Conservation (phyloP, 2,888 invertebrate genomes). For the Eucriotettix oculatus region DNA sequence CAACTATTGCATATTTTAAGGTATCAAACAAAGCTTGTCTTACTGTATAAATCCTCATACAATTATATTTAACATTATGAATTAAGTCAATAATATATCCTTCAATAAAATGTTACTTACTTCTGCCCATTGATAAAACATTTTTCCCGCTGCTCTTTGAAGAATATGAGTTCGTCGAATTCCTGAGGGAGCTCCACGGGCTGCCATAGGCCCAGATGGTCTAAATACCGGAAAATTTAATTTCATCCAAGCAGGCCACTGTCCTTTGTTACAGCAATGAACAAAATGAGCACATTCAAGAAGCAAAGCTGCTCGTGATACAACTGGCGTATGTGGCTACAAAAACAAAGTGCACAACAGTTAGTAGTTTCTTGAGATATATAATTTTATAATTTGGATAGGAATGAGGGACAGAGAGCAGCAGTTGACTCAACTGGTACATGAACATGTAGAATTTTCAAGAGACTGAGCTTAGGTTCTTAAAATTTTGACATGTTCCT, state of each 20-base stretch:
- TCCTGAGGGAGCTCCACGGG: constrained; percentile 33
- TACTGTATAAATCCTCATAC: no score
- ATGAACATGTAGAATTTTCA: no score
- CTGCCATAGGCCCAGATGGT: constrained; percentile 42
- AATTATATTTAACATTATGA: no score
- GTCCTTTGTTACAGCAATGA: constrained; percentile 92
- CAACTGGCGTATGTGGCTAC: constrained; percentile 84
- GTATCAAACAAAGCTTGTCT: no score
- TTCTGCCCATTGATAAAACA: constrained; percentile 96
- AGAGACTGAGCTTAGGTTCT: no score
- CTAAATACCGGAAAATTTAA: constrained; percentile 61
- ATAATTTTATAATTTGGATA: no score
- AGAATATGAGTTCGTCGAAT: constrained; percentile 48
- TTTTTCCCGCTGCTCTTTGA: constrained; percentile 83
- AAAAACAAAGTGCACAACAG: constrained; percentile 14
- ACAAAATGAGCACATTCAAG: constrained; percentile 94
- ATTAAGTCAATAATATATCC: no score
- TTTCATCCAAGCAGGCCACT: constrained; percentile 98
- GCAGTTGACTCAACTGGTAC: no score
- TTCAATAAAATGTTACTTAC: constrained; percentile 25
- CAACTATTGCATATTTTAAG: no score
- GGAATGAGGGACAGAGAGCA: no score
- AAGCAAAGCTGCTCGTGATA: constrained; percentile 78
- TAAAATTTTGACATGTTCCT: no score
- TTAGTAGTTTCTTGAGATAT: no score